Percentiles rank a stretch among this genome's conserved stretches.
These are phyloP conservation scores for Noctuana brunneofusca DNA, from an alignment of 2,888 invertebrate genomes.

Conservation along the genomic window DNA sequence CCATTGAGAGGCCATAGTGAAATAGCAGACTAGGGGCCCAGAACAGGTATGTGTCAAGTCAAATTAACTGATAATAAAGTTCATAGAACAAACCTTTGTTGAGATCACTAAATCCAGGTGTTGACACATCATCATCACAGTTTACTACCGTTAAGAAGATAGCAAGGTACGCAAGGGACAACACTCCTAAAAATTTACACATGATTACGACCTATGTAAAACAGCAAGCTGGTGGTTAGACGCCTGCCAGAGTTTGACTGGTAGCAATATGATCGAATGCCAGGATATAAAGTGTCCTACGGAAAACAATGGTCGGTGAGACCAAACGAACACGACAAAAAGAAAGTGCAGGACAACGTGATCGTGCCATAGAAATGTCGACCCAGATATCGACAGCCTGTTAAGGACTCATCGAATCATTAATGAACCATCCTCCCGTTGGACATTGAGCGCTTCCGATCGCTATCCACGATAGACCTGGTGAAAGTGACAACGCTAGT, in stretches of 20 bases:
- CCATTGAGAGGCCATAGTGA: no score
- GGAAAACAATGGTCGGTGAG: conserved; percentile 73
- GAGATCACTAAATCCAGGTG: conserved; percentile 51
- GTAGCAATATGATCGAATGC: conserved; percentile 58
- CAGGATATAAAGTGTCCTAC: conserved; percentile 80
- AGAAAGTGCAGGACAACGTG: conserved; percentile 80
- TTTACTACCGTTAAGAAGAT: conserved; percentile 63
- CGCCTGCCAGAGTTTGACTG: conserved; percentile 65
- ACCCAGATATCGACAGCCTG: conserved; percentile 61
- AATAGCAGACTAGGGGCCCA: no score
- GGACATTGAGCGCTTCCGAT: conserved; percentile 58
- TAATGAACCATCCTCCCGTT: conserved; percentile 64
- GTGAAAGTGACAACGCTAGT: conserved; percentile 59
- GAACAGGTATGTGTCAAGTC: no score
- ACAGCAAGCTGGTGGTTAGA: conserved; percentile 39
- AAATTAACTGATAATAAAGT: no score
- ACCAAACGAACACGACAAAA: conserved; percentile 71
- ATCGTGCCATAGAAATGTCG: conserved; percentile 71
- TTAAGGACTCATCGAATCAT: conserved; percentile 73
- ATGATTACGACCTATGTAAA: conserved; percentile 47
- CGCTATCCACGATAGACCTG: conserved; percentile 55
- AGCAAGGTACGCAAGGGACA: conserved; percentile 63
- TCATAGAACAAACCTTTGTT: conserved; percentile 55
- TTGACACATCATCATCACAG: conserved; percentile 54
- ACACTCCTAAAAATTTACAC: conserved; percentile 67